Conservation (phyloP, 1,140 invertebrate genomes). For the Drosophila kepulauana region DNA sequence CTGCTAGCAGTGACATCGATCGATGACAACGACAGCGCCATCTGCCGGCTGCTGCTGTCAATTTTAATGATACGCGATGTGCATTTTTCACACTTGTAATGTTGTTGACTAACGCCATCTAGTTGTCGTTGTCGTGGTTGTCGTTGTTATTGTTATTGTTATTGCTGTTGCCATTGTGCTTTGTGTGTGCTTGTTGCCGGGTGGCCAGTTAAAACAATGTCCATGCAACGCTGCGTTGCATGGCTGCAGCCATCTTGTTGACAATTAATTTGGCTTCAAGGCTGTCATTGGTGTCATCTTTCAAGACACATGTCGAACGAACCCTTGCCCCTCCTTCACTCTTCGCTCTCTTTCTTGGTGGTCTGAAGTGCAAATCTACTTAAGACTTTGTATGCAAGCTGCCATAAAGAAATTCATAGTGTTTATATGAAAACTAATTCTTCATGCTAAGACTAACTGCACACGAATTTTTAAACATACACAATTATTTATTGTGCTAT, state of each 20-base stretch:
- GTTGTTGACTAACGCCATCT: conserved; percentile 42
- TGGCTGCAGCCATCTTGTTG: conserved; percentile 69
- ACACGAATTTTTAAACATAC: no score
- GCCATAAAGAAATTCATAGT: neutral
- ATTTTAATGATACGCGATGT: conserved; percentile 69
- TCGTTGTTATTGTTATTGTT: no score
- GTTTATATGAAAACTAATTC: neutral
- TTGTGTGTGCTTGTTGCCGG: neutral
- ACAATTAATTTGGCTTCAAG: conserved; percentile 75
- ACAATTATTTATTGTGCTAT: no score
- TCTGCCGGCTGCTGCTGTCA: conserved; percentile 68
- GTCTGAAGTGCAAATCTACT: conserved; percentile 11
- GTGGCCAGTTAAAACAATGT: conserved; percentile 56
- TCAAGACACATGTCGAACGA: conserved; percentile 45
- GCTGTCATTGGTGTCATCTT: conserved; percentile 62
- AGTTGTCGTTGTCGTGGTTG: neutral
- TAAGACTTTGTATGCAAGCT: conserved; percentile 9
- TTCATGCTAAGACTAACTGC: neutral
- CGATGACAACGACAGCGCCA: conserved; percentile 65
- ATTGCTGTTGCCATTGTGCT: conserved; percentile 4
- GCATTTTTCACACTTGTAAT: conserved; percentile 43
- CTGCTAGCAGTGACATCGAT: conserved; percentile 39
- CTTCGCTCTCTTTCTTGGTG: neutral
- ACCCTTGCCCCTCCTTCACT: no score
- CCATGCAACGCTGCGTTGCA: conserved; percentile 45